Base-by-base conservation (phyloP, 2,888 invertebrate species). In the Acanthosepion lycidas region DNA sequence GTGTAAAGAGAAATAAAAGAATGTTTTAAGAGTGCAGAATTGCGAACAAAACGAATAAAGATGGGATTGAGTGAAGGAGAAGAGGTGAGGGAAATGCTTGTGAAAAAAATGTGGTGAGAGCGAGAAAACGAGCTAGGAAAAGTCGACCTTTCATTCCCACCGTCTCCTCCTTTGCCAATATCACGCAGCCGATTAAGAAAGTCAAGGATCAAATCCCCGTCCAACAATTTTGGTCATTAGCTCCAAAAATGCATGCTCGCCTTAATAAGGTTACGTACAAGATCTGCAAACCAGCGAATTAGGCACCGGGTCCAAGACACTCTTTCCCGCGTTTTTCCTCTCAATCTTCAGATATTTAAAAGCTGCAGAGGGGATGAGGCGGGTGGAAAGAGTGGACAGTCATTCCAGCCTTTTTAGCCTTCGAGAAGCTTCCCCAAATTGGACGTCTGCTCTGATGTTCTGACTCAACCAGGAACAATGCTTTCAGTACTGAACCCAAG, bases 71-170 rank as follows among this genome's bases (percentile, higher is more conserved):
- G 18, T 18, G 20, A 15, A 55, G 55, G 20, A 55, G 20, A 20
- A 23, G 59, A 59, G 23, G 23, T 0, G 5, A 23, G 23, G 26
- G 6, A n/a, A 78, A n/a, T 15, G 18, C 12, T n/a, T 23, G 8
- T 12, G 15, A n/a, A 9, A n/a, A 26, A 15, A n/a, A n/a, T 0
- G n/a, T 0, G 18, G n/a, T 4, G n/a, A 33, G n/a, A 0, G n/a
- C 12, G 15, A 78, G n/a, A n/a, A 18, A n/a, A n/a, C 12, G 12
- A 78, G 15, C n/a, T 15, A 78, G n/a, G 4, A n/a, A 78, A 33
- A 78, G 15, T 5, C n/a, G 15, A n/a, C 2, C n/a, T n/a, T 12
- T 78, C 5, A n/a, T n/a, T 33, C 33, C 9, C n/a, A 59, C 59
- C 59, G 6, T 59, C 12, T 33, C 4, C n/a, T 33, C n/a, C 33